Evolutionary conservation across 2,113 vertebrate genomes (phyloP).

Genomic region (Ciconia boyciana): DNA sequence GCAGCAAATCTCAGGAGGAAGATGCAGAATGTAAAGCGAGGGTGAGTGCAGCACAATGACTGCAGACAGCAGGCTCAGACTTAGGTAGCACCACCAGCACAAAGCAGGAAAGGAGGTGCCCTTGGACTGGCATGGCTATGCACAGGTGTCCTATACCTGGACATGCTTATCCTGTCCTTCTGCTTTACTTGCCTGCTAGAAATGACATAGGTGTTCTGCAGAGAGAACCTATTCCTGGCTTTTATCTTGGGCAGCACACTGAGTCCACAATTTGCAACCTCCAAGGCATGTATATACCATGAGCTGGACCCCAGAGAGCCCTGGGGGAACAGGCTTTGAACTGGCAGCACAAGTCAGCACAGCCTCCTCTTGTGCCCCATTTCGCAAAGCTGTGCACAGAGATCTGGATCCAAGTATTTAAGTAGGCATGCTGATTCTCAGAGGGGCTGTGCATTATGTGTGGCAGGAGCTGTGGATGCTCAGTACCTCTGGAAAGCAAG

Average conservation of each 20-base stretch:
- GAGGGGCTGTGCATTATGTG: neutral
- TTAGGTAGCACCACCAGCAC: neutral
- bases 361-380: neutral
- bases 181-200: neutral
- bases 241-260: neutral
- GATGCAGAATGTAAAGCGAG: neutral
- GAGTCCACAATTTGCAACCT: neutral
- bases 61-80: neutral
- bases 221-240: neutral
- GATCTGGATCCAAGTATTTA: neutral
- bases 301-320: neutral
- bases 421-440: rapidly evolving
- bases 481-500: neutral
- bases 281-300: rapidly evolving
- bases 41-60: neutral
- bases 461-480: neutral
- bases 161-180: neutral
- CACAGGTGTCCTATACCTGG: neutral
- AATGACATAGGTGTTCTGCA: neutral
- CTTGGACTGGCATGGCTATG: neutral
- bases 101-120: neutral
- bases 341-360: neutral
- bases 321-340: rapidly evolving
- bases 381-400: neutral
- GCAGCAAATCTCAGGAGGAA: conserved; percentile 10